Evolutionary conservation across 2,113 vertebrate genomes (phyloP).

Genomic region (Phalacrocorax carbo): DNA sequence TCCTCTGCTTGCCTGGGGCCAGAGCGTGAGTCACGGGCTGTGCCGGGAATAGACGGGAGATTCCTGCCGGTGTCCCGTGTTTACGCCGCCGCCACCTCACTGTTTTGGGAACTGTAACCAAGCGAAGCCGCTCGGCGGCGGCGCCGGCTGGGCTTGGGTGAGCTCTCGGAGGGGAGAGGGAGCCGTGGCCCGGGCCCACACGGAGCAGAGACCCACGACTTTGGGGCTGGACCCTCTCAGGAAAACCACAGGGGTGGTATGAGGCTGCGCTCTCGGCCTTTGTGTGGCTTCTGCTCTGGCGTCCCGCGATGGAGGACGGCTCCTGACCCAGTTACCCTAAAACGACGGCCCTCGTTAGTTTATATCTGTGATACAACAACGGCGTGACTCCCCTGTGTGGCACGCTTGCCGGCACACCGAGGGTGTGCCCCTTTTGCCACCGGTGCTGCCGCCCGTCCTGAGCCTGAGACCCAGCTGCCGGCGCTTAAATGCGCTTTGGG

Average conservation of each 20-base stretch:
- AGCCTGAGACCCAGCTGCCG: background rate
- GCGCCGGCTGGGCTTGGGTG: background rate
- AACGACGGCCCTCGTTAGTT: background rate
- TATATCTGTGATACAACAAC: fast-evolving
- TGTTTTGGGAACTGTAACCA: background rate
- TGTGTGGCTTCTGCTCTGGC: background rate
- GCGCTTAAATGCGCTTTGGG: background rate
- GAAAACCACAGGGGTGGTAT: no score
- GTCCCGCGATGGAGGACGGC: fast-evolving
- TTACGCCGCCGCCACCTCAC: background rate
- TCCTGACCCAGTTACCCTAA: background rate
- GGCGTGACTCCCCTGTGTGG: background rate
- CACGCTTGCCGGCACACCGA: background rate
- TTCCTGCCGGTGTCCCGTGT: background rate
- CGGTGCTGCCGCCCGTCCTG: background rate
- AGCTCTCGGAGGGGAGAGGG: background rate
- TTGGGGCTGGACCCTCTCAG: background rate
- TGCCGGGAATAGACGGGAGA: background rate
- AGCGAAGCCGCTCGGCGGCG: background rate
- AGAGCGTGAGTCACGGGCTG: background rate
- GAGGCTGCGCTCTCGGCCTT: background rate
- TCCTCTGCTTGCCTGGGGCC: background rate
- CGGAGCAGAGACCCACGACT: background rate
- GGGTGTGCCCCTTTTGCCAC: background rate
- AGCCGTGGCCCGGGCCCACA: fast-evolving